Evolutionary conservation across 2,797 vertebrate genomes (phyloP), one percentile per base, ranked within the genome.

Genomic region (Odontamblyopus lacepedii): DNA sequence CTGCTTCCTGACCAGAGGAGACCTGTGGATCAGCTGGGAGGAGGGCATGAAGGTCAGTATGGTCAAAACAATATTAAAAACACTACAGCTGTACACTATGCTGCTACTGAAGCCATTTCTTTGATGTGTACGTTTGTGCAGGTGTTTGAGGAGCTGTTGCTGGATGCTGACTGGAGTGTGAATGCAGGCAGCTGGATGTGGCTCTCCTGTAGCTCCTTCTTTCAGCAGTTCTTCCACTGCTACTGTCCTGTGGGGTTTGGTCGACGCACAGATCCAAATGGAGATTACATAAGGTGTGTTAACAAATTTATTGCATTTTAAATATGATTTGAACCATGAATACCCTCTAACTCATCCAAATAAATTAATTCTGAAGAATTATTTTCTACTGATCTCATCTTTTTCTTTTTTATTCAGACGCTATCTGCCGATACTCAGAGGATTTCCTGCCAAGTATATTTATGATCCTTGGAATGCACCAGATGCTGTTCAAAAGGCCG

Each of bases 121-220:
- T 30, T 16, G 15, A 8, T 35, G 60, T 62, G 27, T 35, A 48
- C 72, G 38, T 73, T 41, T 63, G n/a, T 67, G 55, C 77, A 98
- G 97, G 97, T 99, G 75, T 99, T 98, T 75, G 98, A 98, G 93
- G 97, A 99, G 89, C 94, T 98, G 79, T 87, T 98, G 79, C 94
- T 99, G 79, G 97, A 99, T 16, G 97, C 98, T 1, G 98, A 99
- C 85, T 99, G 97, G 97, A 98, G 97, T 44, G 96, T 99, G 63
- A 99, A 99, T 56, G 97, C 98, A 26, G 98, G 98, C 71, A 98
- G 96, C 91, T 98, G 97, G 98, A 99, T 99, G 97, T 99, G 98
- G 98, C 94, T 99, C 0, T 98, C 97, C 81, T 99, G 97, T 87
- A 99, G 98, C 84, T 98, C 98, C 27, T 99, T 99, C 89, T 99